Evolutionary conservation across 23 tunicate species (phyloP).

Genomic region (Halocynthia roretzi): DNA sequence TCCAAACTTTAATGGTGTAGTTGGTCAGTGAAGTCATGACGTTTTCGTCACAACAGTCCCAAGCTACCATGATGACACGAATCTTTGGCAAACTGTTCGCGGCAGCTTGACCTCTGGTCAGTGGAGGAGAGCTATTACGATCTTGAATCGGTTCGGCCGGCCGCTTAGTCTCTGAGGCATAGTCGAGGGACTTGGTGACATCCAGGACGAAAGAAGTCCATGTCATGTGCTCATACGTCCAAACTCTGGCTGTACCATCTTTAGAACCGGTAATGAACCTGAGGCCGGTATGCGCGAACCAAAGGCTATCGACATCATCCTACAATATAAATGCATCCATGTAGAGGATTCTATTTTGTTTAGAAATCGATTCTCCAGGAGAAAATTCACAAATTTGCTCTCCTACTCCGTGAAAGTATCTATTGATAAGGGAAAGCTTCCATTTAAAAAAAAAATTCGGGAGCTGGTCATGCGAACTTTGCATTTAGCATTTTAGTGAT

Average conservation of each 20-base stretch:
- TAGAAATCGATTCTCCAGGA: no score
- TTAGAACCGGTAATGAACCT: slow-evolving; percentile 30
- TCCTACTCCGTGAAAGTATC: no score
- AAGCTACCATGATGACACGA: slow-evolving; percentile 49
- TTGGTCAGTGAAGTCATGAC: slow-evolving; percentile 44
- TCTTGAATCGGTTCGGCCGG: not conserved
- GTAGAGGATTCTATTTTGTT: no score
- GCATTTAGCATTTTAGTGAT: no score
- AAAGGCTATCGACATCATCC: slow-evolving; percentile 49
- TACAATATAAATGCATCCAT: not conserved
- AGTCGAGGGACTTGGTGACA: slow-evolving; percentile 3
- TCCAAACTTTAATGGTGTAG: slow-evolving; percentile 49
- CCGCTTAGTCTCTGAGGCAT: not conserved
- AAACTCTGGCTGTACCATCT: slow-evolving; percentile 63
- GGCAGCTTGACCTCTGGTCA: not conserved
- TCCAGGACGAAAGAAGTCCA: slow-evolving; percentile 38
- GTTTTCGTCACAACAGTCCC: slow-evolving; percentile 39
- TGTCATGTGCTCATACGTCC: slow-evolving; percentile 26
- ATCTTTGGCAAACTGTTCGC: not conserved
- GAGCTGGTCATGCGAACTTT: no score
- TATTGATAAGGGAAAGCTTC: no score
- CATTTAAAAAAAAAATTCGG: no score
- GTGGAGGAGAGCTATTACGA: not conserved
- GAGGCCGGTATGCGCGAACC: slow-evolving; percentile 39
- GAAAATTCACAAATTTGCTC: no score